Evolutionary conservation across 2,888 invertebrate species (phyloP).

Genomic region (Ptilodon capucinus): DNA sequence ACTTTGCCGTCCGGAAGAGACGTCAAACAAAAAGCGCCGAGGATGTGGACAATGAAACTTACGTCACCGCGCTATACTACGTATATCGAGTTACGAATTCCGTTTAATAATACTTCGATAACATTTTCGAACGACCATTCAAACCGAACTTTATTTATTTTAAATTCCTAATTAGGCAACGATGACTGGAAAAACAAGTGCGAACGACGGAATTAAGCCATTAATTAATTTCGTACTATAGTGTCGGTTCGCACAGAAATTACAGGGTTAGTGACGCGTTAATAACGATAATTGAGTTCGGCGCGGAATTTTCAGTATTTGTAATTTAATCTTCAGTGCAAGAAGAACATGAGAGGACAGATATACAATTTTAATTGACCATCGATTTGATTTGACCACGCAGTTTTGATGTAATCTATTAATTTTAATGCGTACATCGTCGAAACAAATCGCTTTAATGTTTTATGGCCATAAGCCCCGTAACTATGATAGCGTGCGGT

Average conservation of each 20-base stretch:
- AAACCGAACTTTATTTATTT: constrained; percentile 21
- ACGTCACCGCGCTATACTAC: constrained; percentile 32
- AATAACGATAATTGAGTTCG: constrained; percentile 28
- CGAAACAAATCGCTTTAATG: constrained; percentile 6
- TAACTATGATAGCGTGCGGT: constrained; percentile 13
- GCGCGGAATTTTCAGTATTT: constrained; percentile 8
- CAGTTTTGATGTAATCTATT: background rate
- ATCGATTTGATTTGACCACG: background rate
- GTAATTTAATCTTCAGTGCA: background rate
- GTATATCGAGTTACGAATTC: constrained; percentile 38
- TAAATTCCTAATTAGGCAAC: constrained; percentile 41
- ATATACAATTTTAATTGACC: background rate
- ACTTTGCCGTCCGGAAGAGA: constrained; percentile 52
- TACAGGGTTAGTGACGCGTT: constrained; percentile 42
- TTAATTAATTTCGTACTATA: constrained; percentile 53
- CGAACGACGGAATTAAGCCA: constrained; percentile 38
- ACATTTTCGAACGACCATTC: constrained; percentile 10
- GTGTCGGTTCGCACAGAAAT: constrained; percentile 34
- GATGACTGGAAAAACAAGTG: constrained; percentile 51
- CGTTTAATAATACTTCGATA: constrained; percentile 18
- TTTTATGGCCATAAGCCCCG: constrained; percentile 5
- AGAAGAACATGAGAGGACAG: background rate
- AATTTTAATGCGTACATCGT: background rate
- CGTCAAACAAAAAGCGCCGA: constrained; percentile 47
- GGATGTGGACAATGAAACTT: constrained; percentile 42